Conservation (phyloP, 2,113 vertebrate genomes). For the Procavia capensis region DNA sequence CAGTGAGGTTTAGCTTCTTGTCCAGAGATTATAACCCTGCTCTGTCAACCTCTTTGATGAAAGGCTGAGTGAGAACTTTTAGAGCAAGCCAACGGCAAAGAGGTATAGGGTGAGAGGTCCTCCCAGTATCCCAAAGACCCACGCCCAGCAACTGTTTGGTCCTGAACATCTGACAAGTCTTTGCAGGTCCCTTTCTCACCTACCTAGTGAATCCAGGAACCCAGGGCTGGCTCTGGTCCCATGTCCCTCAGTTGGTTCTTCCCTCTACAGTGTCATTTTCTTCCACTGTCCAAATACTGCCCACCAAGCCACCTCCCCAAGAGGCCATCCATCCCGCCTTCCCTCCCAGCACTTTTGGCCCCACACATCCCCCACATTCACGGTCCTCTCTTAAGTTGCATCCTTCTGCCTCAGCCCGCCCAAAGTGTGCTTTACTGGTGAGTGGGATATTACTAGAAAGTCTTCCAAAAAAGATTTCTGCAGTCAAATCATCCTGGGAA, state of each 20-base stretch:
- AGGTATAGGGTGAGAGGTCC: background rate
- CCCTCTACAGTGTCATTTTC: background rate
- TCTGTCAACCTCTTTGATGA: background rate
- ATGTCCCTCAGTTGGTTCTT: background rate
- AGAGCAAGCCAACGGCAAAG: background rate
- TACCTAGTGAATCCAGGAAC: background rate
- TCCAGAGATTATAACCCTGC: background rate
- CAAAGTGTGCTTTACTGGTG: background rate
- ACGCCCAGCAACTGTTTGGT: background rate
- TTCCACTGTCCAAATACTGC: background rate
- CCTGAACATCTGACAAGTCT: background rate
- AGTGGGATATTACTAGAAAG: background rate
- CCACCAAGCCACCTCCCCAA: background rate
- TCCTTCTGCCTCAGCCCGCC: background rate
- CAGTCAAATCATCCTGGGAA: constrained; percentile 33
- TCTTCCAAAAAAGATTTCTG: background rate
- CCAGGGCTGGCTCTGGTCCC: background rate
- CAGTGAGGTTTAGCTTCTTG: background rate
- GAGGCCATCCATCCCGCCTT: background rate
- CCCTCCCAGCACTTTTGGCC: background rate
- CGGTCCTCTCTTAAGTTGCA: background rate
- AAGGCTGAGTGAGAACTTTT: background rate
- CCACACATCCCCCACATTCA: background rate
- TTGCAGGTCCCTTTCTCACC: background rate
- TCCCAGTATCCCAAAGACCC: background rate